Conservation (phyloP, 2,888 invertebrate species). For the Metalampra italica region DNA sequence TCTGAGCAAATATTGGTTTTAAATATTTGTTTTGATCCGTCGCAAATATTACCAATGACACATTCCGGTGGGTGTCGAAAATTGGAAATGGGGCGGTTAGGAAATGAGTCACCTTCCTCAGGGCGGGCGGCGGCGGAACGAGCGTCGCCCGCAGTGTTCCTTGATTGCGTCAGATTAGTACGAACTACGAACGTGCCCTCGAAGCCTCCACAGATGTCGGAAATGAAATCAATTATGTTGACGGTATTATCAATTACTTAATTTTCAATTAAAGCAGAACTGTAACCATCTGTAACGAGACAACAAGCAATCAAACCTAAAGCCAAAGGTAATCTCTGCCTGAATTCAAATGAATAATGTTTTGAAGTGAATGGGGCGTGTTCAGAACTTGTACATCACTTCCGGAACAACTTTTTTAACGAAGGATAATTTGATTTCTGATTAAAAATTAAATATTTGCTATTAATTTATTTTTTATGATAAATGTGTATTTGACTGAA, state of each 20-base stretch:
- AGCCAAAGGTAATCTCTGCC: no score
- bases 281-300: no score
- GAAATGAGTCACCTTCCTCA: constrained; percentile 29
- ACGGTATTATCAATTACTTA: not conserved
- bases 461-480: no score
- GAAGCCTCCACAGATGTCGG: not conserved
- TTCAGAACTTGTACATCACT: no score
- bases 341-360: no score
- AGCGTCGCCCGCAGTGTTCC: not conserved
- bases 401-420: no score
- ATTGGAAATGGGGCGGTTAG: constrained; percentile 14
- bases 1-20: constrained; percentile 14
- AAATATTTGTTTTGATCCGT: not conserved
- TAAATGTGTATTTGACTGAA: no score
- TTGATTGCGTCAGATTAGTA: constrained; percentile 29
- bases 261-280: no score
- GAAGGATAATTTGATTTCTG: no score
- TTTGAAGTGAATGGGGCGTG: no score
- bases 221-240: constrained; percentile 4
- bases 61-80: constrained; percentile 13
- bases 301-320: no score
- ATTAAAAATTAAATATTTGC: no score
- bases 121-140: constrained; percentile 16
- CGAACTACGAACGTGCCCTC: constrained; percentile 18
- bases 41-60: constrained; percentile 1